Evolutionary conservation across 1,140 invertebrate species (phyloP), one percentile per base, ranked within the genome.

Genomic region (Drosophila navojoa): DNA sequence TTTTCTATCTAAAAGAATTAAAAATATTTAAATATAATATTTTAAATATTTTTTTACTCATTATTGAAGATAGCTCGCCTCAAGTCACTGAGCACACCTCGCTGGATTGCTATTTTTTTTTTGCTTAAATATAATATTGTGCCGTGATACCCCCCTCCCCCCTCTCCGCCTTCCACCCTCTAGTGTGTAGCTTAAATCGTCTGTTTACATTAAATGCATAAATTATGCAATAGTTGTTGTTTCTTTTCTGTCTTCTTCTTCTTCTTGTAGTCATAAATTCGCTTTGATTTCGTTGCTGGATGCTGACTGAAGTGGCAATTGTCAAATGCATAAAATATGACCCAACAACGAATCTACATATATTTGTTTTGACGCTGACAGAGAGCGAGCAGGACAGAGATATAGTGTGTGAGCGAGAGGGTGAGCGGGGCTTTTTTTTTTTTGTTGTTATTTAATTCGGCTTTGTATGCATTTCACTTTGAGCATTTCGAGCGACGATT

Each of bases 121-220:
- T n/a, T n/a, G n/a, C n/a, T 27, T 9, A 13, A 15, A 5, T n/a
- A 29, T n/a, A n/a, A 27, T 32, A 38, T 11, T 59, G 54, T 58
- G 22, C 22, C 19, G 19, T 13, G 11, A 27, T 27, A 27, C 4
- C 1, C 19, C 19, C n/a, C n/a, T n/a, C n/a, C n/a, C n/a, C n/a
- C n/a, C n/a, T 27, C 25, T 27, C 25, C 25, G 25, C 29, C 29
- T 7, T 32, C 4, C 15, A 5, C 16, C 15, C 27, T 1, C 15
- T 9, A 38, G 42, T 16, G n/a, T 38, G 35, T 10, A 59, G 57
- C 42, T 53, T 60, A 86, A 86, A 79, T 86, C 87, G 82, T 79
- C 68, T 86, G 82, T 82, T 86, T 87, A 79, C 82, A 81, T 87
- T 87, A 82, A 87, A 87, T 82, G 82, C 79, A 87, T 86, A 82